phyloP scores from a whole-genome alignment of 2,888 invertebrate genomes.

The Lordiphosa fenestrarum region DNA sequence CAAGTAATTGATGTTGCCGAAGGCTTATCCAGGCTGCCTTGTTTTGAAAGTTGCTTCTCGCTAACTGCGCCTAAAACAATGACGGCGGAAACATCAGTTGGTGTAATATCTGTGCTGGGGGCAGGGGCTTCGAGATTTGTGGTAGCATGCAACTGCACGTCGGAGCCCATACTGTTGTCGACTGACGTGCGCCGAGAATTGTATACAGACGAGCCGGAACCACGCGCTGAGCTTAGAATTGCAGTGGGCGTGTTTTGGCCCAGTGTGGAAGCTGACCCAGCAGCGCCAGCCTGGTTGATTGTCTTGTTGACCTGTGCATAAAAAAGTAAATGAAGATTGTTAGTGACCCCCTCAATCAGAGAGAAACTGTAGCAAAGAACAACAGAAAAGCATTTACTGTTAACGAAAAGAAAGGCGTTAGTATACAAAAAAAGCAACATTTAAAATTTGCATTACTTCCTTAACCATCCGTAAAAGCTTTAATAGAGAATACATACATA shows the following conservation, averaged over 20 bases:
- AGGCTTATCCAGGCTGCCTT: conserved; percentile 74
- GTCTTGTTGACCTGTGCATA: conserved; percentile 48
- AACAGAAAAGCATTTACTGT: conserved; percentile 18
- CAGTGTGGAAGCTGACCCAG: conserved; percentile 50
- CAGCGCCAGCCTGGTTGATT: conserved; percentile 39
- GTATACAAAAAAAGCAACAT: conserved; percentile 27
- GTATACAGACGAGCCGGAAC: conserved; percentile 77
- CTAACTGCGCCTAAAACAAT: conserved; percentile 34
- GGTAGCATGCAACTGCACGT: conserved; percentile 69
- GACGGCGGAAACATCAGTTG: conserved; percentile 32
- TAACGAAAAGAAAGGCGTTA: conserved; percentile 51
- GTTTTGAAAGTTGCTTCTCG: conserved; percentile 72
- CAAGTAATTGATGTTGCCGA: conserved; percentile 27
- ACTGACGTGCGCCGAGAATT: conserved; percentile 79
- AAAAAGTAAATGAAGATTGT: conserved; percentile 4
- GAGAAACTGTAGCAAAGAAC: conserved; percentile 2
- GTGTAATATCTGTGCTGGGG: conserved; percentile 32
- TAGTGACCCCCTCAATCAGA: neutral
- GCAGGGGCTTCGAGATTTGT: conserved; percentile 53
- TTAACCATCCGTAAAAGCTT: conserved; percentile 2
- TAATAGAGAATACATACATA: too few relatives aligned
- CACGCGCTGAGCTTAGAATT: conserved; percentile 64
- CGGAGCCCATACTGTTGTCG: conserved; percentile 76
- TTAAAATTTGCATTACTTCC: conserved; percentile 2
- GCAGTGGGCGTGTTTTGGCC: conserved; percentile 76